Conservation (phyloP, 2,888 invertebrate genomes). For the Ormyrus rosae region DNA sequence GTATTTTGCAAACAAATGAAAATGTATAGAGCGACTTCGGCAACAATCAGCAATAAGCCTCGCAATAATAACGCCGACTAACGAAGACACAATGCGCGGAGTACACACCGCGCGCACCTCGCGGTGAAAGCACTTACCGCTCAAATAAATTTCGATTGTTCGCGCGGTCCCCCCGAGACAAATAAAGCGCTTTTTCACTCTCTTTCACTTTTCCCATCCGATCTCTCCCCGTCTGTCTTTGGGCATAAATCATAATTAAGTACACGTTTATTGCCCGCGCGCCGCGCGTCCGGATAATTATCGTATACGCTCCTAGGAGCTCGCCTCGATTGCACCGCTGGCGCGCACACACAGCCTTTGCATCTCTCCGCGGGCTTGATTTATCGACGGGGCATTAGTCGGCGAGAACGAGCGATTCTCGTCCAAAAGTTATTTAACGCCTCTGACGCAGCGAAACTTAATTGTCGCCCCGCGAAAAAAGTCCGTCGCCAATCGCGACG, state of each 20-base stretch:
- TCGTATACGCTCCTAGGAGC: background rate
- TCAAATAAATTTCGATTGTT: no score
- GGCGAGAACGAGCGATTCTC: background rate
- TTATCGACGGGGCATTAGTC: constrained; percentile 8
- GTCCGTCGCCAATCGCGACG: background rate
- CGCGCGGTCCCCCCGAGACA: background rate
- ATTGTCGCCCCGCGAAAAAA: constrained; percentile 24
- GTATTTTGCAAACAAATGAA: no score
- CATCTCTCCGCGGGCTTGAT: constrained; percentile 23
- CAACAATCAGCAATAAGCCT: no score
- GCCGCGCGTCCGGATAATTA: constrained; percentile 10
- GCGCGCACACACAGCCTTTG: background rate
- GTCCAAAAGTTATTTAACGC: constrained; percentile 27
- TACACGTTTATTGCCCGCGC: constrained; percentile 1
- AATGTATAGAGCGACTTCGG: no score
- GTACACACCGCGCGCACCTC: no score
- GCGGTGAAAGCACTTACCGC: no score
- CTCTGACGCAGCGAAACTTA: constrained; percentile 2
- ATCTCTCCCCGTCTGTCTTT: background rate
- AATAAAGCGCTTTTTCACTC: background rate
- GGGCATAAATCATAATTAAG: constrained; percentile 39
- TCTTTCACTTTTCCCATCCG: background rate
- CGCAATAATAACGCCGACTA: no score
- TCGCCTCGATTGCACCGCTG: background rate
- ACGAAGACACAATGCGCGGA: no score